Evolutionary conservation across 2,888 invertebrate species (phyloP).

Genomic region (Orthonychiurus folsomi): DNA sequence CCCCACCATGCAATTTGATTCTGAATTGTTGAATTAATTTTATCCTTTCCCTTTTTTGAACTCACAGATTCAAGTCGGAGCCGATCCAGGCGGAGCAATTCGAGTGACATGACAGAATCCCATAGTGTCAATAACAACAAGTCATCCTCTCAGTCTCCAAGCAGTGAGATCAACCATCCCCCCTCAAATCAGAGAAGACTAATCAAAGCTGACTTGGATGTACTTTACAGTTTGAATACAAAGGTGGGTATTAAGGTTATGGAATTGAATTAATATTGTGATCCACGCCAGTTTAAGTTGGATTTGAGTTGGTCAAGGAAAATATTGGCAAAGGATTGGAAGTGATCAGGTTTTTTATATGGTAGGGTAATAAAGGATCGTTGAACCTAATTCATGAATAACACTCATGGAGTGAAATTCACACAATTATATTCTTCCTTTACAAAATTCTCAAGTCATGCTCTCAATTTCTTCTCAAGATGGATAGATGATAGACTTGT

Average conservation of each 20-base stretch:
- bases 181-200: conserved; percentile 31
- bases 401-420: too few relatives aligned
- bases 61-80: not conserved
- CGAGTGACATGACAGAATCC: conserved; percentile 33
- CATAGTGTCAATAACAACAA: conserved; percentile 32
- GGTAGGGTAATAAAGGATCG: too few relatives aligned
- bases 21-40: not conserved
- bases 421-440: too few relatives aligned
- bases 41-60: not conserved
- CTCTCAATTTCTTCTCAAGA: not conserved
- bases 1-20: not conserved
- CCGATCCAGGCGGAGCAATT: conserved; percentile 26
- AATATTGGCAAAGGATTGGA: too few relatives aligned
- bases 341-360: too few relatives aligned
- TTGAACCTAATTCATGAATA: too few relatives aligned
- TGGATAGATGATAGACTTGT: not conserved
- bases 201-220: conserved; percentile 38
- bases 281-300: too few relatives aligned
- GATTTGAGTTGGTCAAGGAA: too few relatives aligned
- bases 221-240: conserved; percentile 37
- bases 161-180: not conserved
- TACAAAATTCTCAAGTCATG: not conserved
- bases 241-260: conserved; percentile 36
- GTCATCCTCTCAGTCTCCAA: conserved; percentile 15
- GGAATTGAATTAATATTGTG: too few relatives aligned